Evolutionary conservation across 1,140 invertebrate species (phyloP).

Genomic region (Lethocerus indicus): DNA sequence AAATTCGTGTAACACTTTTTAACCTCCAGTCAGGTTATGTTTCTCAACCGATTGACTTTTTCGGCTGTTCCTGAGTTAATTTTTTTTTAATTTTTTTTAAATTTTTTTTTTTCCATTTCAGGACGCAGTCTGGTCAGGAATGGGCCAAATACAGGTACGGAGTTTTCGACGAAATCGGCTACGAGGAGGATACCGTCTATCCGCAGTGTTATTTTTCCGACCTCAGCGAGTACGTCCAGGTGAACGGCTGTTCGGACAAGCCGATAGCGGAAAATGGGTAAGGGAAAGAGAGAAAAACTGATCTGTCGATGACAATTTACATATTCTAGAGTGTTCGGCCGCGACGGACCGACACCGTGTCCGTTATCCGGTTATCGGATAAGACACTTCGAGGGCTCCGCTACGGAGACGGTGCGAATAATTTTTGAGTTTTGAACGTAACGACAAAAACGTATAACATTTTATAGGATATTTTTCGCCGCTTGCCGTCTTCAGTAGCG

Average conservation of each 20-base stretch:
- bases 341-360: too few relatives aligned
- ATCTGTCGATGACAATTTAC: too few relatives aligned
- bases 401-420: too few relatives aligned
- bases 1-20: background rate
- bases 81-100: slow-evolving; percentile 10
- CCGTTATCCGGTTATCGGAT: too few relatives aligned
- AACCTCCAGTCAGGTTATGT: background rate
- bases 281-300: too few relatives aligned
- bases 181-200: slow-evolving; percentile 36
- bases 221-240: slow-evolving; percentile 17
- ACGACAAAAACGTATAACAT: too few relatives aligned
- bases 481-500: too few relatives aligned
- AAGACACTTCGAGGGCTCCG: too few relatives aligned
- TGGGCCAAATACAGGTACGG: slow-evolving; percentile 51
- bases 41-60: background rate
- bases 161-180: slow-evolving; percentile 48
- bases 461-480: too few relatives aligned
- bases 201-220: slow-evolving; percentile 32
- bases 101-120: slow-evolving; percentile 14
- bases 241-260: slow-evolving; percentile 32
- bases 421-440: too few relatives aligned
- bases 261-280: slow-evolving; percentile 28
- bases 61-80: background rate
- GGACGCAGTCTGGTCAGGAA: slow-evolving; percentile 38
- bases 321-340: too few relatives aligned